A percentile compares a stretch with the other conserved stretches of the same genome.
Evolutionary conservation across 2,888 invertebrate species (phyloP).

Genomic region (Pinctada fucata): DNA sequence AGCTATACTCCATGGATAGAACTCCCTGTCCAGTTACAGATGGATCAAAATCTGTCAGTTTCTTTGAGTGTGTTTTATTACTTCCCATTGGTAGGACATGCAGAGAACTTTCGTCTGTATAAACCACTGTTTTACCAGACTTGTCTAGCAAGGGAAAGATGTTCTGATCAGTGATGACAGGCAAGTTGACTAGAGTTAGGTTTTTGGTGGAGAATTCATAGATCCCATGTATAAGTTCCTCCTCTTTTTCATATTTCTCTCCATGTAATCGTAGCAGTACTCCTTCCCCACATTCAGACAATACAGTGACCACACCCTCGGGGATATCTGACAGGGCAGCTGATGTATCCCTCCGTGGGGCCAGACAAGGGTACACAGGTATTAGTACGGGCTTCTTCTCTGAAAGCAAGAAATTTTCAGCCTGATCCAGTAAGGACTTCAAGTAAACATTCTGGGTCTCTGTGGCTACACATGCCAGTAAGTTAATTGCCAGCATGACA

Average conservation of each 20-base stretch:
- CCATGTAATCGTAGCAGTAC: conserved; percentile 43
- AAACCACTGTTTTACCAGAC: conserved; percentile 28
- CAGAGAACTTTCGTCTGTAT: conserved; percentile 8
- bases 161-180: conserved; percentile 5
- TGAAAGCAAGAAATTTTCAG: conserved; percentile 44
- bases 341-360: conserved; percentile 49
- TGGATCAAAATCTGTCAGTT: conserved; percentile 13
- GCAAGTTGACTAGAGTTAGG: conserved; percentile 21
- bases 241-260: conserved; percentile 31
- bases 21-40: conserved; percentile 8
- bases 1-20: conserved; percentile 9
- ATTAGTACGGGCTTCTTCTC: conserved; percentile 53
- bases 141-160: conserved; percentile 23
- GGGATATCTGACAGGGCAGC: conserved; percentile 42
- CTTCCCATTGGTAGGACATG: conserved; percentile 16
- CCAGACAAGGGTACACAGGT: conserved; percentile 63
- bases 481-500: conserved; percentile 54
- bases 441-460: conserved; percentile 44
- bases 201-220: conserved; percentile 45
- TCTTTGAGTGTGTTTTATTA: conserved; percentile 7
- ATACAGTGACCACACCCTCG: conserved; percentile 41
- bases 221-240: background rate
- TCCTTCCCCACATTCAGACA: conserved; percentile 31
- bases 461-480: conserved; percentile 54
- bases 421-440: conserved; percentile 46